phyloP scores from a whole-genome alignment of 2,888 invertebrate genomes.

The Venusia cambrica region DNA sequence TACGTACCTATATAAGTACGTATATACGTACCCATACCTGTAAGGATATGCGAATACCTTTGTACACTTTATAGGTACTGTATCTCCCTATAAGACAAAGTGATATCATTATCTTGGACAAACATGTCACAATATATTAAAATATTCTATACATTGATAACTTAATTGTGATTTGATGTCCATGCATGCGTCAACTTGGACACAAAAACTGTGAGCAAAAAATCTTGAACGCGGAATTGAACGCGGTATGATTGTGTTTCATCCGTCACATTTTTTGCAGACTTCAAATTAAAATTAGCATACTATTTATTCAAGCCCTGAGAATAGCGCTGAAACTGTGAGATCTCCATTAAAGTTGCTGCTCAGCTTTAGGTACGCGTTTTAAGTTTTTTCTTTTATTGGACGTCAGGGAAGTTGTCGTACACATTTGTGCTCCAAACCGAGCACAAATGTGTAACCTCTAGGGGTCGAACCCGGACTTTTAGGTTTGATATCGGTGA shows the following conservation, averaged over 20 bases:
- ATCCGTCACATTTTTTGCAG: conserved; percentile 33
- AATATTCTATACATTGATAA: conserved; percentile 53
- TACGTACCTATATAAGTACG: conserved; percentile 14
- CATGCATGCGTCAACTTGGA: conserved; percentile 39
- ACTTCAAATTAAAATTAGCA: conserved; percentile 28
- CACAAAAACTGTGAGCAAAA: conserved; percentile 38
- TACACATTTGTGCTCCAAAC: no score
- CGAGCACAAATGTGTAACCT: no score
- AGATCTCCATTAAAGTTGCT: not conserved
- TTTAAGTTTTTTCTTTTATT: no score
- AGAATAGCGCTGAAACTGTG: conserved; percentile 18
- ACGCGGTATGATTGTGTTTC: conserved; percentile 36
- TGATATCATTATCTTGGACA: conserved; percentile 62
- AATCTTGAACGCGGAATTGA: conserved; percentile 43
- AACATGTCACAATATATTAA: conserved; percentile 50
- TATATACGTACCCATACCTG: no score
- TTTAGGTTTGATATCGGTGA: no score
- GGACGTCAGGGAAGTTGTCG: no score
- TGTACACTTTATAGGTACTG: no score
- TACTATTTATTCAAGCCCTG: conserved; percentile 26
- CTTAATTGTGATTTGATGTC: conserved; percentile 60
- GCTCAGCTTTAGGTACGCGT: not conserved
- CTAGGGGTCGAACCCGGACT: no score
- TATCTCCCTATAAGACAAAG: no score
- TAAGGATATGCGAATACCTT: no score